Evolutionary conservation across 2,797 vertebrate species (phyloP), one percentile per base, ranked within the genome.

Genomic region (Cuniculus paca): DNA sequence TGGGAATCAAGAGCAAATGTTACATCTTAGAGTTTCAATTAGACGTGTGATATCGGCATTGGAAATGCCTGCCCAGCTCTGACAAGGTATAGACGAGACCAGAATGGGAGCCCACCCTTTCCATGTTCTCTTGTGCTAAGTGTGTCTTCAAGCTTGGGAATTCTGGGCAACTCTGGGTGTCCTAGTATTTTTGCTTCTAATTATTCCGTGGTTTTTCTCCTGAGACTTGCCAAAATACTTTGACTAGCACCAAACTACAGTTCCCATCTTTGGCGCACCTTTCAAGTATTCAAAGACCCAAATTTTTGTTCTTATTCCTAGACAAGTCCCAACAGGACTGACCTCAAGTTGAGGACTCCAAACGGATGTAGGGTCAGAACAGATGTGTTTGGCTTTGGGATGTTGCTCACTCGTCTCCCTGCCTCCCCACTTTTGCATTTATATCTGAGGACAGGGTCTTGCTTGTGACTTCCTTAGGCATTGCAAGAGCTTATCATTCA

Each of bases 171-270:
- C 60, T 95, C 45, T 93, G 80, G 48, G 11, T 56, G 77, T 74
- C 81, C n/a, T 5, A 50, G 83, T 95, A 91, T 87, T 86, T 97
- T 95, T 82, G 50, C 34, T 88, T 91, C 79, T 91, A 70, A 26
- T 95, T 92, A 89, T 24, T 42, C 4, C 65, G 48, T 94, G 74
- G 28, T 68, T 97, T 88, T 90, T 86, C 78, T 70, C 80, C 63
- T 63, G 72, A 78, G 60, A 81, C 31, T 93, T 94, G 42, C 65
- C 81, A 85, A 50, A 86, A 77, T 74, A n/a, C 31, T 78, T 81
- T 78, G 36, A 85, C 24, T 91, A 91, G 60, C 48, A 61, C 20
- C 3, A 52, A 91, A 52, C 20, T 77, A 61, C 19, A 81, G 14
- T 74, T 89, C 92, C 81, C 26, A 13, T 58, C 10, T 17, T 83